phyloP scores from a whole-genome alignment of 2,113 vertebrate species.

The Lipotes vexillifer region DNA sequence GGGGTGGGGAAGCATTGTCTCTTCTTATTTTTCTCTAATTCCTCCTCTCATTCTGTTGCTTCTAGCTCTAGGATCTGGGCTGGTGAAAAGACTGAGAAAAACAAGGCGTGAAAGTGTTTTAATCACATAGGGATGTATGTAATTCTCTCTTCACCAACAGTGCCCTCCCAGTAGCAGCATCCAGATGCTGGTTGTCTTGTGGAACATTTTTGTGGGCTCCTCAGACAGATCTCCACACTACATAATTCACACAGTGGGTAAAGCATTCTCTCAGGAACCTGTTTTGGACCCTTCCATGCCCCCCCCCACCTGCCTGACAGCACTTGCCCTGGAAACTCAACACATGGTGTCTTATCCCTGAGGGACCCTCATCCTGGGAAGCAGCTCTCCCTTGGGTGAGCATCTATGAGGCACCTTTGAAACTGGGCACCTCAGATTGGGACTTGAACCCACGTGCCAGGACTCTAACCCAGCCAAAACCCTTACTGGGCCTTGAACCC shows the following conservation, averaged over 20 bases:
- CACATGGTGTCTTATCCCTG: not conserved
- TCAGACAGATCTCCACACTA: not conserved
- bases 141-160: not conserved
- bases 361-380: too few relatives aligned
- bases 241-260: not conserved
- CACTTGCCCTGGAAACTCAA: not conserved
- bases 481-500: too few relatives aligned
- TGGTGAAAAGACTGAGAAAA: not conserved
- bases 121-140: too few relatives aligned
- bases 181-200: not conserved
- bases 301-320: not conserved
- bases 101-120: not conserved
- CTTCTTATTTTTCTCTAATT: not conserved
- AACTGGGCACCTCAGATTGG: too few relatives aligned
- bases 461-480: too few relatives aligned
- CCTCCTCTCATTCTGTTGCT: not conserved
- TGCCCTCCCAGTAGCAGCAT: not conserved
- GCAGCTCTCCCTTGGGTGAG: not conserved
- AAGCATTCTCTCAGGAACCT: not conserved
- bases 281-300: not conserved
- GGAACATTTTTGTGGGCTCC: not conserved
- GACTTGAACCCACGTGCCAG: too few relatives aligned
- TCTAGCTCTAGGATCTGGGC: not conserved
- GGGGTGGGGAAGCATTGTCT: rapidly evolving
- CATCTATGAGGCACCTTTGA: not conserved